phyloP scores from a whole-genome alignment of 2,797 vertebrate genomes.

The Rhyacichthys aspro region DNA sequence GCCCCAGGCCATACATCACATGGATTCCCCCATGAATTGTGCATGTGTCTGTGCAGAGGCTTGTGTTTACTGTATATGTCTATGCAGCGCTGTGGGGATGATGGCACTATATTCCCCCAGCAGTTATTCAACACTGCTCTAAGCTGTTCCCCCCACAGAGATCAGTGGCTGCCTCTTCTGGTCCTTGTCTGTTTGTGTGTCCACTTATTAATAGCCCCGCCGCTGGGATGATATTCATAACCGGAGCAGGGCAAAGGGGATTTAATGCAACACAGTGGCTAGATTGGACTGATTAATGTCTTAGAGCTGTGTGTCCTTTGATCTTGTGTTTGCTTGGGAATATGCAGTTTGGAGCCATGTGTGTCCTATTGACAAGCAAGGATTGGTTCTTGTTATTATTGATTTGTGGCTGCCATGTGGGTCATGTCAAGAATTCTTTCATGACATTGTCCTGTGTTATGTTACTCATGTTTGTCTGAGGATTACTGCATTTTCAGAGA shows the following conservation, averaged over 20 bases:
- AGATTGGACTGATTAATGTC: slow-evolving; percentile 68
- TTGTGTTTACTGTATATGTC: slow-evolving; percentile 15
- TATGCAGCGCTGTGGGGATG: slow-evolving; percentile 27
- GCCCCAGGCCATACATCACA: slow-evolving; percentile 71
- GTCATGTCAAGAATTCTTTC: background rate
- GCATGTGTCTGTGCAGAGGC: slow-evolving; percentile 18
- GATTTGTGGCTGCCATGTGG: slow-evolving; percentile 21
- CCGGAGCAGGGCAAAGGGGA: slow-evolving; percentile 60
- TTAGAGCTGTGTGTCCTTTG: slow-evolving; percentile 48
- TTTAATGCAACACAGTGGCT: slow-evolving; percentile 49
- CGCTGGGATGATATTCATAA: slow-evolving; percentile 68
- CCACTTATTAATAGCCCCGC: slow-evolving; percentile 73
- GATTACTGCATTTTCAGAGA: background rate
- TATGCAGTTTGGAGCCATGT: slow-evolving; percentile 25
- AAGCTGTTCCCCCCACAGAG: slow-evolving; percentile 62
- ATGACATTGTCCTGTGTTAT: background rate
- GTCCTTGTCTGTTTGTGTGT: slow-evolving; percentile 56
- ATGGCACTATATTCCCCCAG: slow-evolving; percentile 57
- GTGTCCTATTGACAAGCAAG: slow-evolving; percentile 28
- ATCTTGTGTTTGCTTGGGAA: slow-evolving; percentile 54
- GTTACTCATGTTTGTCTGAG: background rate
- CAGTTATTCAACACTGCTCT: slow-evolving; percentile 60
- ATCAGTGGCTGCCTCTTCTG: slow-evolving; percentile 68
- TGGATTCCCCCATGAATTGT: slow-evolving; percentile 68
- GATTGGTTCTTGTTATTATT: slow-evolving; percentile 17